Evolutionary conservation across 2,113 vertebrate genomes (phyloP).

Genomic region (Cyanoliseus patagonus): DNA sequence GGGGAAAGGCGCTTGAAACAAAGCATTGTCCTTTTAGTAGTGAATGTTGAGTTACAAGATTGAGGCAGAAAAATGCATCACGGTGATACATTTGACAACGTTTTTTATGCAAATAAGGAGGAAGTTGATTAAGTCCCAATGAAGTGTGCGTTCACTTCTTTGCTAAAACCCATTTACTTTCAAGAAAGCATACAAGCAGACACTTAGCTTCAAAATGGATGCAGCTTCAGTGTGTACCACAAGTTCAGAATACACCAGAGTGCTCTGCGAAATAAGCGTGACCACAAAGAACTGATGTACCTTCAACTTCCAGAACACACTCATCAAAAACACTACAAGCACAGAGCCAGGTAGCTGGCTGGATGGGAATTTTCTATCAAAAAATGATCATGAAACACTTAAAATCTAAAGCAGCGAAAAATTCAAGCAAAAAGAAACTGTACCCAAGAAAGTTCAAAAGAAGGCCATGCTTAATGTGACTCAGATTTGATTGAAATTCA

Average conservation of each 20-base stretch:
- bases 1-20: neutral
- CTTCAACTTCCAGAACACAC: neutral
- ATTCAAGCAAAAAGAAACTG: neutral
- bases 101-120: neutral
- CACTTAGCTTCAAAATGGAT: neutral
- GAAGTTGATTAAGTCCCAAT: slow-evolving; percentile 7
- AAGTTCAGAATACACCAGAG: neutral
- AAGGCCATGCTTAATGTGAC: neutral
- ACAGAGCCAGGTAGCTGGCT: neutral
- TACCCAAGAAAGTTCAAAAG: neutral
- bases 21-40: neutral
- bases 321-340: neutral
- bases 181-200: neutral
- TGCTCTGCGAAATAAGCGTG: neutral
- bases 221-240: neutral
- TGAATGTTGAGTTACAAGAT: neutral
- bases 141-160: neutral
- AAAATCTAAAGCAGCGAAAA: neutral
- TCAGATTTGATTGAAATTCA: neutral
- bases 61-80: neutral
- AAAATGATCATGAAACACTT: neutral
- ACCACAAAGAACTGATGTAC: neutral
- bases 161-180: neutral
- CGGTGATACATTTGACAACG: neutral
- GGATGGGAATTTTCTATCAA: neutral